Evolutionary conservation across 2,888 invertebrate species (phyloP).

Genomic region (Synanthedon andrenaeformis): DNA sequence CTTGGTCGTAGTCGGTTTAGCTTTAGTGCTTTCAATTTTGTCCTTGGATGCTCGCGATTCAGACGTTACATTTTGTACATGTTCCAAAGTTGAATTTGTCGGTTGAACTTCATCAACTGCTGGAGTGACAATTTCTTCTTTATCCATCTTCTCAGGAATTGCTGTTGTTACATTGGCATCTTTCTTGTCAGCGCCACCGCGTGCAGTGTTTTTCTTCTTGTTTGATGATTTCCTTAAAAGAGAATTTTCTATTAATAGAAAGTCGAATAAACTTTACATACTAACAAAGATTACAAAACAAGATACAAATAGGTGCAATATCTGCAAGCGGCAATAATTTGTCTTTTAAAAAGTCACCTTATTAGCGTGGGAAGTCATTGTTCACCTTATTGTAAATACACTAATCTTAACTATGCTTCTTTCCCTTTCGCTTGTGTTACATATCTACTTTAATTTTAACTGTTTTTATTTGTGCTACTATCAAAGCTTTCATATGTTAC

Average conservation of each 20-base stretch:
- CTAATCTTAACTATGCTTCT: too few species aligned
- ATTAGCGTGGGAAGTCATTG: too few species aligned
- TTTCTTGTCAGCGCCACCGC: slow-evolving; percentile 27
- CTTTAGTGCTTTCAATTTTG: slow-evolving; percentile 40
- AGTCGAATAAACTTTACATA: too few species aligned
- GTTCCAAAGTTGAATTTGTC: slow-evolving; percentile 10
- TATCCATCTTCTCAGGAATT: slow-evolving; percentile 21
- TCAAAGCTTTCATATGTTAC: too few species aligned
- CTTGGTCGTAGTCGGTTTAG: slow-evolving; percentile 32
- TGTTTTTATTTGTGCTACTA: too few species aligned
- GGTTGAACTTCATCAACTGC: slow-evolving; percentile 23
- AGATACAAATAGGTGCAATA: too few species aligned
- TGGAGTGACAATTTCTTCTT: slow-evolving; percentile 23
- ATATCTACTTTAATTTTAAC: too few species aligned
- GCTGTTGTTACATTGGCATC: slow-evolving; percentile 24
- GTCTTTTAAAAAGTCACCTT: too few species aligned
- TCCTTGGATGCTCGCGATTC: slow-evolving; percentile 47
- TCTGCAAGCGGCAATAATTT: too few species aligned
- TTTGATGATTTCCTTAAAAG: slow-evolving; percentile 43
- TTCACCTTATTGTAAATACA: too few species aligned
- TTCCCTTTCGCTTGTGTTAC: too few species aligned
- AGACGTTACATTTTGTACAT: slow-evolving; percentile 12
- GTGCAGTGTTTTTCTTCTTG: slow-evolving; percentile 52
- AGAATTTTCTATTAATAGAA: neutral
- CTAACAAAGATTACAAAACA: too few species aligned